Evolutionary conservation across 2,113 vertebrate species (phyloP).

Genomic region (Columba janthina): DNA sequence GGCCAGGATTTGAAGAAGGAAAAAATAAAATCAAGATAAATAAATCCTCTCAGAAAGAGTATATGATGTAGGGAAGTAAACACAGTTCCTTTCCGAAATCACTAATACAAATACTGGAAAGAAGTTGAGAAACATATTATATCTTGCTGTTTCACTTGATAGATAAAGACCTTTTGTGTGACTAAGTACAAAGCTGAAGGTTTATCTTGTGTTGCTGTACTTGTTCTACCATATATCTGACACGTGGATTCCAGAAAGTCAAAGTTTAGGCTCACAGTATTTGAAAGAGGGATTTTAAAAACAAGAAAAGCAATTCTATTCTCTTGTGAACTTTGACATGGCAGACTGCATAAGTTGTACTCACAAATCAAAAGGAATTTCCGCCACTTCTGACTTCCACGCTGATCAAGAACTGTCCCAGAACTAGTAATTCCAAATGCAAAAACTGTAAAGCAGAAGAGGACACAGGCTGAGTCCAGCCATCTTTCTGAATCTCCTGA

Average conservation of each 20-base stretch:
- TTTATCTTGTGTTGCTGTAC: not conserved
- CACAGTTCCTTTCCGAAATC: not conserved
- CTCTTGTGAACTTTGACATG: not conserved
- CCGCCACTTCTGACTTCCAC: not conserved
- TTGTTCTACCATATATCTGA: not conserved
- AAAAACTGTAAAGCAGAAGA: not conserved
- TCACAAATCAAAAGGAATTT: conserved; percentile 12
- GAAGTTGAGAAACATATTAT: not conserved
- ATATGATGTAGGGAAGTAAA: not conserved
- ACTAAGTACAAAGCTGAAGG: not conserved
- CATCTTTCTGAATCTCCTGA: not conserved
- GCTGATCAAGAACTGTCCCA: rapidly evolving
- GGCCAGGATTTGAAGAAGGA: not conserved
- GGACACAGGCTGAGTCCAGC: not conserved
- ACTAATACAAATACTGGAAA: not conserved
- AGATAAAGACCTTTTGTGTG: not conserved
- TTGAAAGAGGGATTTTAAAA: conserved; percentile 1
- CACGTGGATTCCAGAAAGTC: not conserved
- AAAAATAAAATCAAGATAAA: not conserved
- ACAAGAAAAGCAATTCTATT: conserved; percentile 1
- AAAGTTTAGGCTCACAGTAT: not conserved
- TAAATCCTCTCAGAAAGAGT: not conserved
- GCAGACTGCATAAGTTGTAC: not conserved
- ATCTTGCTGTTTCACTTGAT: not conserved
- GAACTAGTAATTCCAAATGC: not conserved